A percentile compares a stretch with the other conserved stretches of the same genome.
Conservation (phyloP, 2,888 invertebrate species). For the Meta bourneti region DNA sequence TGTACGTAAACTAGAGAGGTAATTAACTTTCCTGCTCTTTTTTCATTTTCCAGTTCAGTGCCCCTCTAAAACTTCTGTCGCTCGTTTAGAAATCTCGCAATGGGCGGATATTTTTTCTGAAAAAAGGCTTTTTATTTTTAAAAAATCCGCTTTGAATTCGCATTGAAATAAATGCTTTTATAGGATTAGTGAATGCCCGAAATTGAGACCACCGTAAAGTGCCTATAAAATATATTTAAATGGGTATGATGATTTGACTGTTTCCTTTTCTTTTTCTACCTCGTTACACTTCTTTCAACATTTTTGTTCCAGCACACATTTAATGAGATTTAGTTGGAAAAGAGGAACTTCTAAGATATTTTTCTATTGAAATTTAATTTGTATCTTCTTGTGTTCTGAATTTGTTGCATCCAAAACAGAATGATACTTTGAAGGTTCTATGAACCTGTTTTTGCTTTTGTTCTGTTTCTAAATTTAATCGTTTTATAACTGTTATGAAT, state of each 20-base stretch:
- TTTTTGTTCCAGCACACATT: background rate
- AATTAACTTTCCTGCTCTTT: slow-evolving; percentile 36
- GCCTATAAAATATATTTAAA: slow-evolving; percentile 41
- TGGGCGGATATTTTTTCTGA: slow-evolving; percentile 2
- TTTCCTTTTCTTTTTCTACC: slow-evolving; percentile 1
- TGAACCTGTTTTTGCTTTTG: background rate
- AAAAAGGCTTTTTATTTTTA: background rate
- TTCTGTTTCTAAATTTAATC: background rate
- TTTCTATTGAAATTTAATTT: slow-evolving; percentile 29
- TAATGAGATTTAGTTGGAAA: slow-evolving; percentile 26
- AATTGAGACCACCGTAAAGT: slow-evolving; percentile 13
- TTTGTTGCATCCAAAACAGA: background rate
- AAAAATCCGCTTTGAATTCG: slow-evolving; percentile 16
- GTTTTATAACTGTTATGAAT: background rate
- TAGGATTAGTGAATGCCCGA: slow-evolving; percentile 38
- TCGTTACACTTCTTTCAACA: background rate
- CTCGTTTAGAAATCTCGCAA: slow-evolving; percentile 34
- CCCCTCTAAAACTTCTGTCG: slow-evolving; percentile 12
- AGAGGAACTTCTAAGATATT: background rate
- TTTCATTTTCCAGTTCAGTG: slow-evolving; percentile 22
- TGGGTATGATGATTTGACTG: slow-evolving; percentile 3
- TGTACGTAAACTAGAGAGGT: slow-evolving; percentile 30
- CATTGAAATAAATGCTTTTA: slow-evolving; percentile 42
- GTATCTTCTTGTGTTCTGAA: slow-evolving; percentile 4
- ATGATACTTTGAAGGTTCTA: background rate